phyloP scores from a whole-genome alignment of 1,140 invertebrate species.

The Drosophila athabasca region DNA sequence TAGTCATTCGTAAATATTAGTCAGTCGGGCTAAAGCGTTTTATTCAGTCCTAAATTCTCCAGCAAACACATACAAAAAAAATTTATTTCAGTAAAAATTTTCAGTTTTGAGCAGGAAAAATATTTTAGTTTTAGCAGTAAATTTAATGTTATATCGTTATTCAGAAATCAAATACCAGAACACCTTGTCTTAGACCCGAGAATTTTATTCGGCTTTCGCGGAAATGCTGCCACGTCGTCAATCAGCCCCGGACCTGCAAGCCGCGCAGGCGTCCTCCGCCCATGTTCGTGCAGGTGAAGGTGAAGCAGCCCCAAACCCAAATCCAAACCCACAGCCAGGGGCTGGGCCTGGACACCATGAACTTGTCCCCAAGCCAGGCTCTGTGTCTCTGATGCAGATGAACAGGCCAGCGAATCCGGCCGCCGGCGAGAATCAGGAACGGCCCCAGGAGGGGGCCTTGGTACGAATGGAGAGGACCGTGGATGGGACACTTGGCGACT shows the following conservation, averaged over 20 bases:
- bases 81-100: not conserved
- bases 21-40: slow-evolving; percentile 31
- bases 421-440: too few relatives aligned
- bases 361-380: too few relatives aligned
- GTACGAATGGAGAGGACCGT: not conserved
- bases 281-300: not conserved
- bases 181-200: too few relatives aligned
- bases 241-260: slow-evolving; percentile 35
- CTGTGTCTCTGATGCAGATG: too few relatives aligned
- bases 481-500: slow-evolving; percentile 84
- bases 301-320: not conserved
- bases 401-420: too few relatives aligned
- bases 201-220: not conserved
- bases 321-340: too few relatives aligned
- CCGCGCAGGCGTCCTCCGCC: not conserved
- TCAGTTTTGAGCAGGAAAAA: not conserved
- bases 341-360: too few relatives aligned
- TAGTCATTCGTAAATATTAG: too few relatives aligned
- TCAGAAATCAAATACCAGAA: not conserved
- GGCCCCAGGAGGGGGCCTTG: not conserved
- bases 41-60: slow-evolving; percentile 56
- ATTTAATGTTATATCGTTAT: not conserved
- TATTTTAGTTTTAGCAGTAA: not conserved
- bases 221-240: slow-evolving; percentile 44
- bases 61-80: slow-evolving; percentile 8